A percentile compares a stretch with the other conserved stretches of the same genome.
Conservation (phyloP, 2,797 vertebrate species). For the Muraenolepis orangiensis region DNA sequence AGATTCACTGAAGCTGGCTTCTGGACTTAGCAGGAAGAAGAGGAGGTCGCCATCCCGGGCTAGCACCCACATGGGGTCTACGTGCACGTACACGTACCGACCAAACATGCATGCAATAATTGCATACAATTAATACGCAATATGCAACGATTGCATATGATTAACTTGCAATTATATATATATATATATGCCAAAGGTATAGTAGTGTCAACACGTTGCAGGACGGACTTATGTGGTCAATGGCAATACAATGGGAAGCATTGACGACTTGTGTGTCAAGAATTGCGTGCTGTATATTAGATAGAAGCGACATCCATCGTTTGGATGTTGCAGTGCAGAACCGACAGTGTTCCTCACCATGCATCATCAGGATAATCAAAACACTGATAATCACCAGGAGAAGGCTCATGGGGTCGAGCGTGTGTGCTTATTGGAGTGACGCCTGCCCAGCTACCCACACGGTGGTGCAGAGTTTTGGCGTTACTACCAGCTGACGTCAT, state of each 20-base stretch:
- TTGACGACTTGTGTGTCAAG: neutral
- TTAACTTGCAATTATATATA: no score
- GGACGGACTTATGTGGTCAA: neutral
- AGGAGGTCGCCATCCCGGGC: neutral
- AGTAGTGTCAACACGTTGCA: neutral
- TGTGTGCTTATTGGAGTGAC: no score
- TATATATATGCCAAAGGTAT: neutral
- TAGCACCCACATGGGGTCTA: neutral
- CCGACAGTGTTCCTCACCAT: no score
- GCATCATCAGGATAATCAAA: no score
- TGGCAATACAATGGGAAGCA: neutral
- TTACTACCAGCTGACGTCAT: neutral
- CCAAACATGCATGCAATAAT: no score
- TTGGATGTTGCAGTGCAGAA: neutral
- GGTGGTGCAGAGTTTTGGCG: neutral
- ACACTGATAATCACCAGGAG: no score
- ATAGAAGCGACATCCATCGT: no score
- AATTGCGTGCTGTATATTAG: neutral
- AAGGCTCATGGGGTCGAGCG: no score
- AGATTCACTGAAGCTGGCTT: constrained; percentile 12
- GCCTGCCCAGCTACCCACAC: no score
- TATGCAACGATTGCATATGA: neutral
- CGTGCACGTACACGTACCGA: neutral
- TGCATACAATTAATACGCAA: no score
- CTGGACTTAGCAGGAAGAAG: constrained; percentile 7